Evolutionary conservation across 2,113 vertebrate species (phyloP), one percentile per base, ranked within the genome.

Genomic region (Scartelaos histophorus): DNA sequence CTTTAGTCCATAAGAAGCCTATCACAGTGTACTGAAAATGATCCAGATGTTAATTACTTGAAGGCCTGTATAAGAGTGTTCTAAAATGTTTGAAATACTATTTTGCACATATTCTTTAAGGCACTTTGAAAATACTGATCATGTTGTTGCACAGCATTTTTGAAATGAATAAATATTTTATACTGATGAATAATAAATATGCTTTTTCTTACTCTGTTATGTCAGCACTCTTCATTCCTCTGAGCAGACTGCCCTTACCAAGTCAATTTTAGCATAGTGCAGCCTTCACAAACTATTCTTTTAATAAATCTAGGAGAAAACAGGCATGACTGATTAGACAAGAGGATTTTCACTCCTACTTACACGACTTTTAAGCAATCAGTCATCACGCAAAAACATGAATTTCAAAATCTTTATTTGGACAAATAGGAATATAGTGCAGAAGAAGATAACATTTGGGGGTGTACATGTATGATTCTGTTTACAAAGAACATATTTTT

Each of bases 81-180:
- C 56, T 11, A 69, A 53, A 72, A 79, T 70, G 66, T 77, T 67
- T 76, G 75, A 81, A 81, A 82, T 69, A 85, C 84, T 85, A 90
- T 87, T 89, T 90, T 91, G 88, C 89, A 91, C 88, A 91, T 79
- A 73, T 73, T 85, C 66, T 81, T 73, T 35, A 79, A 84, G 82
- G 88, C 89, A 90, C 87, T 90, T 89, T 86, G 69, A 85, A 85
- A 78, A 71, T 85, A 82, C 81, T 76, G 85, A 88, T 82, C 67
- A 78, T 88, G 83, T 82, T 78, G 77, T 90, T 89, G 84, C 91
- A 91, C 86, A 92, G 86, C 75, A 78, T 88, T 90, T 88, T 89
- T 73, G 17, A 89, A 85, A 89, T 78, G 34, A 91, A 89, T 77
- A 29, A 91, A 89, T 92, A 76, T 92, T 92, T 92, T 92, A 90